Conservation (phyloP, 2,797 vertebrate genomes). For the Gephyroberyx darwinii region DNA sequence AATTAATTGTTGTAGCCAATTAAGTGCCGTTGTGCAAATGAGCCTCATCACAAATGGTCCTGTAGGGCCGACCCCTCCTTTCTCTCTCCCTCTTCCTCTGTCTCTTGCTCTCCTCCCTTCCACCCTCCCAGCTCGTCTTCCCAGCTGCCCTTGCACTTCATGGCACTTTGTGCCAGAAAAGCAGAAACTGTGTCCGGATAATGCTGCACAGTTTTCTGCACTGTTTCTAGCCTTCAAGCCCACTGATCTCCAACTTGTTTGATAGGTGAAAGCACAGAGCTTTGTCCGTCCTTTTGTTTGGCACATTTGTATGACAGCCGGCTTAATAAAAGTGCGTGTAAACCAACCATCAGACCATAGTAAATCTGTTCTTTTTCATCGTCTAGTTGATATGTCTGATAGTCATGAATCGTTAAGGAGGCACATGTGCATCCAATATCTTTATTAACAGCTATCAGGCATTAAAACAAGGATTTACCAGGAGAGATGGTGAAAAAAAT, state of each 20-base stretch:
- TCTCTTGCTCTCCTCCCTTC: conserved; percentile 63
- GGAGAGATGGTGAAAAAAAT: conserved; percentile 57
- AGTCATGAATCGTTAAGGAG: conserved; percentile 40
- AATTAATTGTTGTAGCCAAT: conserved; percentile 99
- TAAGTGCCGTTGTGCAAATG: conserved; percentile 99
- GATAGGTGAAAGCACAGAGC: conserved; percentile 63
- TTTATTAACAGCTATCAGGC: conserved; percentile 60
- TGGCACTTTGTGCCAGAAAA: conserved; percentile 76
- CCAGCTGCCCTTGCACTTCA: conserved; percentile 81
- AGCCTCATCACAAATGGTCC: conserved; percentile 98
- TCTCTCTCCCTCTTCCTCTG: conserved; percentile 63
- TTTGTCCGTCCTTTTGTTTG: conserved; percentile 53
- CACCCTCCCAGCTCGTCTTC: conserved; percentile 72
- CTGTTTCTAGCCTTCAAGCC: conserved; percentile 68
- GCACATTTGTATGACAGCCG: conserved; percentile 31
- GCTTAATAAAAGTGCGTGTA: conserved; percentile 42
- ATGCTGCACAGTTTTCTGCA: conserved; percentile 75
- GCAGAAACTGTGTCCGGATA: conserved; percentile 78
- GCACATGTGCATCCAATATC: conserved; percentile 51
- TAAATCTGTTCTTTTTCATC: conserved; percentile 47
- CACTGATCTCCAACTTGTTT: conserved; percentile 70
- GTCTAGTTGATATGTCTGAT: conserved; percentile 47
- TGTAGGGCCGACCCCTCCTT: conserved; percentile 86
- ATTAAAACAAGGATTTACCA: conserved; percentile 58
- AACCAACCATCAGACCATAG: conserved; percentile 44